These are phyloP conservation scores for Camelus dromedarius DNA, from an alignment of 2,113 vertebrate species.

Conservation along the genomic window DNA sequence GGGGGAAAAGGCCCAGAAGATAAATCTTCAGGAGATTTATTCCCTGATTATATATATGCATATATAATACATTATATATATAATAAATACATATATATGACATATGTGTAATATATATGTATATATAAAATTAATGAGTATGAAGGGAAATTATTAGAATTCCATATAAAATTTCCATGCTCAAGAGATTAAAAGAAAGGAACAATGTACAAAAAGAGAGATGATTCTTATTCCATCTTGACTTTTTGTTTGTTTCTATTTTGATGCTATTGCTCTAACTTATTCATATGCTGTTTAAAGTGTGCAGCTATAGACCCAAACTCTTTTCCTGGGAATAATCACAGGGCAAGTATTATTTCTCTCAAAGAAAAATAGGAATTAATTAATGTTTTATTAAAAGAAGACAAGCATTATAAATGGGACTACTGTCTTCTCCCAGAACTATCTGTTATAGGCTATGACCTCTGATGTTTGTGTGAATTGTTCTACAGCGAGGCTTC, in stretches of 20 bases:
- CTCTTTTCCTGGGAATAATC: not conserved
- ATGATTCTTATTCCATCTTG: not conserved
- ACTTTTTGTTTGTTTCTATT: not conserved
- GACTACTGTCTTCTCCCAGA: not conserved
- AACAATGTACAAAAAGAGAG: not conserved
- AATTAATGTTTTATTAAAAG: not conserved
- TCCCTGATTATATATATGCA: not conserved
- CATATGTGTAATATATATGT: not conserved
- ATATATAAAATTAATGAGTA: not conserved
- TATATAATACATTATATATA: not conserved
- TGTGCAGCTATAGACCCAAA: not conserved
- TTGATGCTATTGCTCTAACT: not conserved
- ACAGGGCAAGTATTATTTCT: not conserved
- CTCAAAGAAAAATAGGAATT: slow-evolving; percentile 17
- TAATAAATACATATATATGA: not conserved
- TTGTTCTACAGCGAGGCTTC: not conserved
- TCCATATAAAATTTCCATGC: not conserved
- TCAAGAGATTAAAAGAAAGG: not conserved
- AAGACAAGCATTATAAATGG: not conserved
- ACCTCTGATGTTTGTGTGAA: not conserved
- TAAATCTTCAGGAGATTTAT: not conserved
- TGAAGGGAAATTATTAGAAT: not conserved
- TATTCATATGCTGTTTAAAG: not conserved
- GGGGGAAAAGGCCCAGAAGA: not conserved
- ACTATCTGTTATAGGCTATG: not conserved